Base-by-base conservation (phyloP, 2,888 invertebrate genomes). In the Hemithea aestivaria region DNA sequence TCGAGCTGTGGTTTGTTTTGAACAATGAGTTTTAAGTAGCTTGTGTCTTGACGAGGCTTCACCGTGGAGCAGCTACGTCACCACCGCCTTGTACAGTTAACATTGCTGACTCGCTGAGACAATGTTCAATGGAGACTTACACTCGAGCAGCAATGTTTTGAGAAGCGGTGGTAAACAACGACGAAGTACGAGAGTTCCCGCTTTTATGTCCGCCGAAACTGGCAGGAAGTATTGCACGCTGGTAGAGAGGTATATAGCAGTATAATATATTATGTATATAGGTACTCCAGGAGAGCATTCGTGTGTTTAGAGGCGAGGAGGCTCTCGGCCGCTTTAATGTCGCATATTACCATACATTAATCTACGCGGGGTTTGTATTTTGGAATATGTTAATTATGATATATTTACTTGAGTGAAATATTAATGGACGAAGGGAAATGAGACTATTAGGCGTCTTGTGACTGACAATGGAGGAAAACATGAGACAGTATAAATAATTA, bases 1-100 rank as follows among this genome's bases (percentile, higher is more conserved):
- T 39, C 62, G 49, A 61, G 73, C 71, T 73, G 70, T 65, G 64
- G 59, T 67, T 61, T 62, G 62, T 66, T 63, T 56, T 57, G 65
- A 68, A 71, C 73, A 74, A 40, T 10, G 50, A 53, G 48, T 45
- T 57, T 48, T 59, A 58, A 64, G 64, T 63, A 61, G 61, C 58
- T 57, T 36, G 52, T 53, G 57, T 58, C 56, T 63, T 64, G 58
- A 61, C 50, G 58, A 59, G 53, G 37, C 46, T 34, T 28, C 26
- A 30, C 31, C 7, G 31, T 10, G 10, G 45, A 42, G 39, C 38
- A 54, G 48, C 53, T 27, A 33, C 45, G 56, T 48, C 40, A 31
- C 32, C 45, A 50, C 41, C 39, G 49, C 46, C 40, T 16, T 35
- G 34, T 32, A 26, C 28, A 27, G 23, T 21, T 10, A 30, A 36